Conservation (phyloP, 23 tunicate genomes). For the Aplidium turbinatum region DNA sequence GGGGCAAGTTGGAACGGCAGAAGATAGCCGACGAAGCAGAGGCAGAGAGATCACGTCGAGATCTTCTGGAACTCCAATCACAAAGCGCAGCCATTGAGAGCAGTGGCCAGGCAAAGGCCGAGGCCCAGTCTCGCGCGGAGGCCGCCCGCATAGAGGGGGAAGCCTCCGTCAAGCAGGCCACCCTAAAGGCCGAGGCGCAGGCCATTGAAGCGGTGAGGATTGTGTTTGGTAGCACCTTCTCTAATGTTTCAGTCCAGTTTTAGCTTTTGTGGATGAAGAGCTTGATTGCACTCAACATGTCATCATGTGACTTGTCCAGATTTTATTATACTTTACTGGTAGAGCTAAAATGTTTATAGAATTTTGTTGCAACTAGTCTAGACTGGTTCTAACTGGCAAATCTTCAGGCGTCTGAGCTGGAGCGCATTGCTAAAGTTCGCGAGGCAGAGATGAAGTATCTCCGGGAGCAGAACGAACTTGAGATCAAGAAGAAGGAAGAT, state of each 20-base stretch:
- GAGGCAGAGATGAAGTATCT: conserved; percentile 74
- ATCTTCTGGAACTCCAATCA: conserved; percentile 87
- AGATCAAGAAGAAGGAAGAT: conserved; percentile 53
- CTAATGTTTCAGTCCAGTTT: not conserved
- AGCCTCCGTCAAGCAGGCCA: conserved; percentile 92
- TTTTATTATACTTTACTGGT: no score
- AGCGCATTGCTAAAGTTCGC: conserved; percentile 55
- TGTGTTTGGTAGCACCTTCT: not conserved
- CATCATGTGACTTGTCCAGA: no score
- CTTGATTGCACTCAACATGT: no score
- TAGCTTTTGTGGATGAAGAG: not conserved
- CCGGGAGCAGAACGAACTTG: conserved; percentile 78
- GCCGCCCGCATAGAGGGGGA: conserved; percentile 92
- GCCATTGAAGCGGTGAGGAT: conserved; percentile 66
- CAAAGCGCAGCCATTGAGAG: conserved; percentile 97
- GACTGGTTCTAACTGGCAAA: no score
- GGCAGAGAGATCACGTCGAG: conserved; percentile 83
- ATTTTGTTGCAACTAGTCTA: no score
- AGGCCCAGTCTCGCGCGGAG: conserved; percentile 94
- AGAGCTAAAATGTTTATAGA: no score
- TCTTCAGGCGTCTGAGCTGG: conserved; percentile 74
- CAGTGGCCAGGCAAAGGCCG: conserved; percentile 97
- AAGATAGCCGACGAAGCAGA: conserved; percentile 92
- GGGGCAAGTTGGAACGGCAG: conserved; percentile 90
- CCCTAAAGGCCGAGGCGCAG: conserved; percentile 70